phyloP scores from a whole-genome alignment of 2,888 invertebrate genomes.

The Keiferia lycopersicella region DNA sequence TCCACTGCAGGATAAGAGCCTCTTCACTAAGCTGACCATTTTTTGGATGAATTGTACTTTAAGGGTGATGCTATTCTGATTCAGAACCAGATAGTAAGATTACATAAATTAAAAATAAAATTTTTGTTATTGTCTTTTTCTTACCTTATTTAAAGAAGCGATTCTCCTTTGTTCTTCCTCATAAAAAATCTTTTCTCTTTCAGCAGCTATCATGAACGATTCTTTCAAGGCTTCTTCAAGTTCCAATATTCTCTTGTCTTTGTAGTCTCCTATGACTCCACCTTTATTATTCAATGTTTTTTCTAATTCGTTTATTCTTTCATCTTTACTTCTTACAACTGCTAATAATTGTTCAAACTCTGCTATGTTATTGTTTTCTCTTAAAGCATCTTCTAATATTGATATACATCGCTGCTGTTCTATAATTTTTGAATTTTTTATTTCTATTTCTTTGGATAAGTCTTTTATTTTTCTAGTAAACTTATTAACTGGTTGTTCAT shows the following conservation, averaged over 20 bases:
- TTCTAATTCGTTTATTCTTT: slow-evolving; percentile 89
- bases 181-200: slow-evolving; percentile 84
- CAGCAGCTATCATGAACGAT: slow-evolving; percentile 87
- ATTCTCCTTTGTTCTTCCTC: slow-evolving; percentile 84
- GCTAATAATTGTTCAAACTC: slow-evolving; percentile 81
- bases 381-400: slow-evolving; percentile 77
- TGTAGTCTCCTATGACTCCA: slow-evolving; percentile 58
- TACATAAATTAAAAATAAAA: too few relatives aligned
- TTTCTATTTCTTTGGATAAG: slow-evolving; percentile 69
- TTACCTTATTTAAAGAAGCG: slow-evolving; percentile 85
- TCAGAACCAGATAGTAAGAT: too few relatives aligned
- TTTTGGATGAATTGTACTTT: too few relatives aligned
- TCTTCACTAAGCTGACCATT: too few relatives aligned
- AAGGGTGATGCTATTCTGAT: too few relatives aligned
- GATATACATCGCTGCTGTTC: slow-evolving; percentile 79
- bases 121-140: slow-evolving; percentile 25
- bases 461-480: slow-evolving; percentile 67
- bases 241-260: slow-evolving; percentile 84
- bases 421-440: slow-evolving; percentile 78
- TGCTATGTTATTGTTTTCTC: slow-evolving; percentile 80
- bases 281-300: slow-evolving; percentile 81
- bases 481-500: slow-evolving; percentile 54
- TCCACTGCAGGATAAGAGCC: too few relatives aligned
- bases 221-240: slow-evolving; percentile 91
- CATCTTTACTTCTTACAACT: slow-evolving; percentile 82